Conservation (phyloP, 2,113 vertebrate species). For the Candoia aspera region DNA sequence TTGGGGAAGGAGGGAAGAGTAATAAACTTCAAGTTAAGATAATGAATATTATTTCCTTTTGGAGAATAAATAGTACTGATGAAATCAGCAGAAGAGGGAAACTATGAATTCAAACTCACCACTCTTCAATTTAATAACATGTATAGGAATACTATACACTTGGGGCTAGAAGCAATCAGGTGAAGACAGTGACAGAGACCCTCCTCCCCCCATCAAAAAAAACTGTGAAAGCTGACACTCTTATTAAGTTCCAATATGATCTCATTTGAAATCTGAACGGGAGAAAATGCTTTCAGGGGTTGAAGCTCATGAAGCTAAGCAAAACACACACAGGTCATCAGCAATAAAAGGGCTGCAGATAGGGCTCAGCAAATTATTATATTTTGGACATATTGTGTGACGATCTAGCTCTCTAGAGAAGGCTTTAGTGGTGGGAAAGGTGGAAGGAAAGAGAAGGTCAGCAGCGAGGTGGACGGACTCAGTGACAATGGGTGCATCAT, state of each 20-base stretch:
- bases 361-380: background rate
- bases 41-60: slow-evolving; percentile 42
- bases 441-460: background rate
- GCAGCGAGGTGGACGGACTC: background rate
- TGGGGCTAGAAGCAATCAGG: slow-evolving; percentile 21
- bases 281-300: background rate
- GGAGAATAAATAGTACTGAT: slow-evolving; percentile 32
- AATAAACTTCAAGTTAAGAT: slow-evolving; percentile 16
- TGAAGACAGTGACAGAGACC: slow-evolving; percentile 21
- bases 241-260: slow-evolving; percentile 31
- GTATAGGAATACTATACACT: slow-evolving; percentile 39
- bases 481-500: background rate
- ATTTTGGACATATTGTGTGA: background rate
- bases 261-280: slow-evolving; percentile 33
- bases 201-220: background rate
- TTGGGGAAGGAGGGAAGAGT: slow-evolving; percentile 26
- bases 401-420: background rate
- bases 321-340: slow-evolving; percentile 9
- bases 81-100: slow-evolving; percentile 14
- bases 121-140: slow-evolving; percentile 31
- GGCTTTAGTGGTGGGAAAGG: background rate
- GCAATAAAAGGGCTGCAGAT: background rate
- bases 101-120: background rate
- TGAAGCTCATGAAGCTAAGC: slow-evolving; percentile 31
- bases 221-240: slow-evolving; percentile 37